These are phyloP conservation scores for Drosophila nannoptera DNA, from an alignment of 1,140 invertebrate genomes.

Conservation along the genomic window DNA sequence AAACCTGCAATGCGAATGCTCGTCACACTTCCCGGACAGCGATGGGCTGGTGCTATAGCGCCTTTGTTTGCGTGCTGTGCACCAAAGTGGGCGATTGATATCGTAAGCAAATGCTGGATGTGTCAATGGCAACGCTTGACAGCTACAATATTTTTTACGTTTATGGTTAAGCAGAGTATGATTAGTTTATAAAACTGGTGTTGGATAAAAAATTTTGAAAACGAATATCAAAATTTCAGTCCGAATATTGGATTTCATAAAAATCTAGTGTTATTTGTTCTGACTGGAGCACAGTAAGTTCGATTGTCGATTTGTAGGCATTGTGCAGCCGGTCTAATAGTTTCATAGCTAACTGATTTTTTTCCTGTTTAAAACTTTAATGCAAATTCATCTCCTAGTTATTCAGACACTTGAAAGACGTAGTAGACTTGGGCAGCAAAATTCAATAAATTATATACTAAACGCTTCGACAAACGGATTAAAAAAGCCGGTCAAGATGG, in stretches of 20 bases:
- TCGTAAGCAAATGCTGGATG: constrained; percentile 33
- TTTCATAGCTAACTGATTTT: constrained; percentile 2
- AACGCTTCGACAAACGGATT: constrained; percentile 41
- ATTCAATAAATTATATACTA: constrained; percentile 49
- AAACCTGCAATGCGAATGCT: constrained; percentile 19
- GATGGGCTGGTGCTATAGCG: constrained; percentile 28
- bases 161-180: too few species aligned
- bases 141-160: neutral
- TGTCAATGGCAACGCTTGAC: constrained; percentile 40
- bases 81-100: constrained; percentile 40
- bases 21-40: neutral
- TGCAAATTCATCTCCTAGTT: constrained; percentile 12
- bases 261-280: constrained; percentile 8
- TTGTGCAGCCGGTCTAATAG: neutral
- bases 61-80: constrained; percentile 33
- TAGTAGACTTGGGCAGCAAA: constrained; percentile 58
- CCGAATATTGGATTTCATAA: neutral
- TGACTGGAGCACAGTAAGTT: constrained; percentile 7
- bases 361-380: neutral
- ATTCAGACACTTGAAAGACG: constrained; percentile 11
- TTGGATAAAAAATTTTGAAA: neutral
- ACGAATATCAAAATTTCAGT: neutral
- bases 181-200: neutral
- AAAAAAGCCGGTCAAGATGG: constrained; percentile 37
- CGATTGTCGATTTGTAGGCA: neutral